These are phyloP conservation scores for Erpetoichthys calabaricus DNA, from an alignment of 2,797 vertebrate species.

Conservation along the genomic window DNA sequence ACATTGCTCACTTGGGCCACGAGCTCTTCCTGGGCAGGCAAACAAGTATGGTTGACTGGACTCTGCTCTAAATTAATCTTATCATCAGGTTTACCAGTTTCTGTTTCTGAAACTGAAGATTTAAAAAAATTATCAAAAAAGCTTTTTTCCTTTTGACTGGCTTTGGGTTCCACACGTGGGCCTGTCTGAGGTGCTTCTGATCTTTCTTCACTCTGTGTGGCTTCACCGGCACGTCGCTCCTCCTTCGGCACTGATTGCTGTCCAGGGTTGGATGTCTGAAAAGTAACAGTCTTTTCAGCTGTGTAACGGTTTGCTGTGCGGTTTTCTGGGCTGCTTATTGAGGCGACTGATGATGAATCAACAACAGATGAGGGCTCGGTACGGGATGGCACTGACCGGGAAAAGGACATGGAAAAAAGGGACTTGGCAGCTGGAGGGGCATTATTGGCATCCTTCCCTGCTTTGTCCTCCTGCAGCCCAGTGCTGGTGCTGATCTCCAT, in stretches of 20 bases:
- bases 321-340: slow-evolving; percentile 18
- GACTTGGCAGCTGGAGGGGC: slow-evolving; percentile 36
- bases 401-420: slow-evolving; percentile 34
- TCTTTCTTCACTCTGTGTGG: slow-evolving; percentile 8
- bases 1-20: slow-evolving; percentile 11
- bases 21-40: slow-evolving; percentile 4
- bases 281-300: slow-evolving; percentile 21
- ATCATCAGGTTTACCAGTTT: slow-evolving; percentile 15
- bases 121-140: slow-evolving; percentile 65
- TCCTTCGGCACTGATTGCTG: not conserved
- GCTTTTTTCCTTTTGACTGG: slow-evolving; percentile 25
- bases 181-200: slow-evolving; percentile 14
- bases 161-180: not conserved
- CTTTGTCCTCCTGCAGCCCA: slow-evolving; percentile 17
- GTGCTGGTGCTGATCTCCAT: slow-evolving; percentile 25
- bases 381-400: slow-evolving; percentile 47
- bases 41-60: not conserved
- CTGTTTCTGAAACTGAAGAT: slow-evolving; percentile 31
- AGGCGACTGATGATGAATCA: slow-evolving; percentile 15
- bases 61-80: slow-evolving; percentile 15
- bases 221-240: slow-evolving; percentile 9
- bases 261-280: slow-evolving; percentile 14
- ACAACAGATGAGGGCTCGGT: slow-evolving; percentile 24
- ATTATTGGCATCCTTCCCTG: slow-evolving; percentile 32
- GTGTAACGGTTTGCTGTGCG: slow-evolving; percentile 18